Percentiles rank a stretch among this genome's conserved stretches.
These are phyloP conservation scores for Congeria kusceri DNA, from an alignment of 2,888 invertebrate species.

Conservation along the genomic window DNA sequence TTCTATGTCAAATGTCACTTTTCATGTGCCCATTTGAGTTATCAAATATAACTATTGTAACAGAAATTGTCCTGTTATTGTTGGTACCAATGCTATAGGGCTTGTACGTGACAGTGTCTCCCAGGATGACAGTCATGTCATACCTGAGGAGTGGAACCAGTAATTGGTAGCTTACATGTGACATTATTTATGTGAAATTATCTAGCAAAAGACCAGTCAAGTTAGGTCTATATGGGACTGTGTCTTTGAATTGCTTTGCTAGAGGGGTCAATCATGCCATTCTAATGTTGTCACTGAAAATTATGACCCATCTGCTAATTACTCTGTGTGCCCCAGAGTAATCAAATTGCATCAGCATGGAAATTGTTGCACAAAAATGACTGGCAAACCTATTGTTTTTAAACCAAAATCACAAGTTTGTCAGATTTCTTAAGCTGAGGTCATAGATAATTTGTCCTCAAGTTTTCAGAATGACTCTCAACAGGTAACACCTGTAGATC, in stretches of 20 bases:
- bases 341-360: conserved; percentile 1
- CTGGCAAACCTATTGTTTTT: conserved; percentile 4
- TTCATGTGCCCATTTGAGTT: conserved; percentile 4
- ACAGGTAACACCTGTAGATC: background rate
- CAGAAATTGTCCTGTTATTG: conserved; percentile 6
- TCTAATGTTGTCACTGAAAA: conserved; percentile 15
- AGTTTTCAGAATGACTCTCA: background rate
- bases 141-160: background rate
- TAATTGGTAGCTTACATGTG: background rate
- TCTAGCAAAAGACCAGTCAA: conserved; percentile 3
- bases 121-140: too few species aligned
- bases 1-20: background rate
- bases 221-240: background rate
- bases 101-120: background rate
- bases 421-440: conserved; percentile 11
- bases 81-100: background rate
- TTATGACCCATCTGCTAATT: background rate
- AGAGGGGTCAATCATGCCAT: conserved; percentile 1
- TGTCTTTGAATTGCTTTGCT: conserved; percentile 2
- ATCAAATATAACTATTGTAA: background rate
- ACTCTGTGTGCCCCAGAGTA: conserved; percentile 5
- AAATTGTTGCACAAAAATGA: conserved; percentile 1
- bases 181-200: conserved; percentile 6
- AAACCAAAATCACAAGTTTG: conserved; percentile 14
- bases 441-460: conserved; percentile 18